Percentiles rank a stretch among this genome's conserved stretches.
Conservation (phyloP, 2,888 invertebrate genomes). For the Coelinius sp. region DNA sequence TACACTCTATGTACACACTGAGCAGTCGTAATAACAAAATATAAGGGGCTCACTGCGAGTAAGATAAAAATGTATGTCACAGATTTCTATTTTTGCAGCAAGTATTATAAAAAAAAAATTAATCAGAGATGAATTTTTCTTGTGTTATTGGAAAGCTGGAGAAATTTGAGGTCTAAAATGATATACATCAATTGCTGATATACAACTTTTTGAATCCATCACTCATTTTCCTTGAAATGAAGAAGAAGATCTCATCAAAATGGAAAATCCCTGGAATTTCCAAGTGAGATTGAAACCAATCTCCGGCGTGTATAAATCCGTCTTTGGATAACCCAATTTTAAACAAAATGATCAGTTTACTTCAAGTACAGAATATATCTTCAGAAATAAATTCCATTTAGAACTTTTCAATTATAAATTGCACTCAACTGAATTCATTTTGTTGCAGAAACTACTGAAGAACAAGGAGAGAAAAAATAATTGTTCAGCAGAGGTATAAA, state of each 20-base stretch:
- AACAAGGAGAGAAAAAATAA: not conserved
- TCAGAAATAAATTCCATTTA: not conserved
- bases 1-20: not conserved
- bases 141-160: not conserved
- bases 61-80: constrained; percentile 14
- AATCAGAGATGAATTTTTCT: not conserved
- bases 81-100: not conserved
- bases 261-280: too few species aligned
- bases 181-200: not conserved
- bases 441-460: not conserved
- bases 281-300: too few species aligned
- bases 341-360: not conserved
- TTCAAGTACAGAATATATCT: not conserved
- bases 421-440: not conserved
- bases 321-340: too few species aligned
- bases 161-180: not conserved
- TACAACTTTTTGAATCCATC: not conserved
- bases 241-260: too few species aligned
- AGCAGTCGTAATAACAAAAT: constrained; percentile 10
- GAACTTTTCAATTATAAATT: not conserved
- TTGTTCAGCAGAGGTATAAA: constrained; percentile 23
- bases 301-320: too few species aligned
- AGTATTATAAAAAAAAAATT: not conserved
- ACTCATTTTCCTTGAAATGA: too few species aligned
- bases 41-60: not conserved